A percentile compares a stretch with the other conserved stretches of the same genome.
phyloP scores from a whole-genome alignment of 2,888 invertebrate species.

The Drosophila nr. perissopoda region DNA sequence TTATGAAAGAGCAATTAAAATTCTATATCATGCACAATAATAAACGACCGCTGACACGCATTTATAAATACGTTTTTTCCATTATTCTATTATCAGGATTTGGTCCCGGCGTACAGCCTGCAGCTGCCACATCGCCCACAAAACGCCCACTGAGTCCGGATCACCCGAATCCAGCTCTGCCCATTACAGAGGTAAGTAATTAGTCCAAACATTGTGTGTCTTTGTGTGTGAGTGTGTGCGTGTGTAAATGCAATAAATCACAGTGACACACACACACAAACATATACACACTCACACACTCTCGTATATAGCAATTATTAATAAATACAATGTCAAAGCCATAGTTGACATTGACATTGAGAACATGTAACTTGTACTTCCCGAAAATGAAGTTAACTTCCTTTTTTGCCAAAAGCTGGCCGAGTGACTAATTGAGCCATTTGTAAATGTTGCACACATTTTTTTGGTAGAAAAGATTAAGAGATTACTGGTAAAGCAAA shows the following conservation, averaged over 20 bases:
- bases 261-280: constrained; percentile 8
- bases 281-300: not conserved
- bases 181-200: constrained; percentile 87
- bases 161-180: constrained; percentile 88
- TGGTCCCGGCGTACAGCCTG: constrained; percentile 85
- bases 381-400: constrained; percentile 55
- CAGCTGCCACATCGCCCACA: constrained; percentile 86
- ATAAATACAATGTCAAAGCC: constrained; percentile 4
- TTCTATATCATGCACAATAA: not conserved
- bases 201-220: not conserved
- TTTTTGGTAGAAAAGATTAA: constrained; percentile 24
- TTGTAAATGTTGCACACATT: constrained; percentile 29
- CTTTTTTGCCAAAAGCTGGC: constrained; percentile 24
- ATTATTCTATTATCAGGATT: constrained; percentile 84
- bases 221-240: not conserved
- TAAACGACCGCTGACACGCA: constrained; percentile 7
- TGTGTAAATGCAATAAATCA: constrained; percentile 30
- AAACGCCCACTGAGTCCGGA: constrained; percentile 87
- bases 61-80: constrained; percentile 1
- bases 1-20: constrained; percentile 20
- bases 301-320: constrained; percentile 1
- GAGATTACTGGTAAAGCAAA: not conserved
- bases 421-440: constrained; percentile 34
- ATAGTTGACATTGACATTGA: constrained; percentile 37
- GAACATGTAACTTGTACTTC: constrained; percentile 20